phyloP scores from a whole-genome alignment of 2,888 invertebrate genomes.

The Teleiodes luculella region DNA sequence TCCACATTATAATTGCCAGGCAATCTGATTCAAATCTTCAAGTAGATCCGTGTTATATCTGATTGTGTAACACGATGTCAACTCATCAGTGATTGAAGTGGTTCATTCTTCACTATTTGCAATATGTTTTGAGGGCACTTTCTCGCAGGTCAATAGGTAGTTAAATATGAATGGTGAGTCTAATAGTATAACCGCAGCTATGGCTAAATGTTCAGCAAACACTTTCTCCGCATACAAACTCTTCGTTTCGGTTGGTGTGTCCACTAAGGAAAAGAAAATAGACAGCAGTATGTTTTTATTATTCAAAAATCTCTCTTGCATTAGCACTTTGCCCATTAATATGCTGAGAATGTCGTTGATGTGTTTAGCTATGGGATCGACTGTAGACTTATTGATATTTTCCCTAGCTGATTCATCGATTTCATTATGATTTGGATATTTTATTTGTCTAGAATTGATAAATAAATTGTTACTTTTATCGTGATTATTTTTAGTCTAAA shows the following conservation, averaged over 20 bases:
- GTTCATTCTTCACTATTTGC: neutral
- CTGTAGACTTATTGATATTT: neutral
- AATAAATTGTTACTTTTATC: neutral
- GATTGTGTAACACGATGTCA: too few species aligned
- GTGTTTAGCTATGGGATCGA: neutral
- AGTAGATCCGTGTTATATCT: too few species aligned
- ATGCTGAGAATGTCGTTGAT: neutral
- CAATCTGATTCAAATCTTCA: too few species aligned
- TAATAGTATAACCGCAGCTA: constrained; percentile 4
- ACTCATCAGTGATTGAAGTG: neutral
- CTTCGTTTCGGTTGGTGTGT: constrained; percentile 8
- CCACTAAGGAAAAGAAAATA: constrained; percentile 15
- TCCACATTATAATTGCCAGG: too few species aligned
- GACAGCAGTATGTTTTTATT: neutral
- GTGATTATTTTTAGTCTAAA: neutral
- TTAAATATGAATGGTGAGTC: constrained; percentile 12
- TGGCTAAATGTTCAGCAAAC: constrained; percentile 14
- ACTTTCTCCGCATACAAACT: constrained; percentile 15
- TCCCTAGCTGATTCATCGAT: neutral
- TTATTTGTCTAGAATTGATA: neutral
- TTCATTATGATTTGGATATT: neutral
- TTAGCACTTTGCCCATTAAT: constrained; percentile 2
- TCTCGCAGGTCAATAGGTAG: constrained; percentile 12
- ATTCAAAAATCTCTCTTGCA: constrained; percentile 4
- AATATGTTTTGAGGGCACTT: constrained; percentile 7